These are phyloP conservation scores for Peromyscus leucopus DNA, from an alignment of 2,113 vertebrate species.

Conservation along the genomic window DNA sequence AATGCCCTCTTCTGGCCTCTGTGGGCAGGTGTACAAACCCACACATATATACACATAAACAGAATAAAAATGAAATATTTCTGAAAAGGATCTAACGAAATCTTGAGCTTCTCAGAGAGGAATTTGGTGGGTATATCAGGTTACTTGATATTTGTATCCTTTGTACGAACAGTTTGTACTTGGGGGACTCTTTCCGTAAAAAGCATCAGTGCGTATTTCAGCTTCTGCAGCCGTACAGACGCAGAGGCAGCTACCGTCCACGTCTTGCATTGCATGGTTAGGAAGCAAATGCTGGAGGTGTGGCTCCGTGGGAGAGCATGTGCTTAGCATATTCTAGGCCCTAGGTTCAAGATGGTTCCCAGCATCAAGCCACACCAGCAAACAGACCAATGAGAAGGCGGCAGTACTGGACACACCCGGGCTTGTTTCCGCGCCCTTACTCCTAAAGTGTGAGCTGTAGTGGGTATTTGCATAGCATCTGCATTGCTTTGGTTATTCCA, in stretches of 20 bases:
- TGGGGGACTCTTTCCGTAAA: background rate
- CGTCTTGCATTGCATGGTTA: accelerated
- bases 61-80: background rate
- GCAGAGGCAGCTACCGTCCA: background rate
- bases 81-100: background rate
- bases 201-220: background rate
- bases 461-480: background rate
- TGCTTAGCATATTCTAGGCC: background rate
- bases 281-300: background rate
- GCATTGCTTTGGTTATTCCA: background rate
- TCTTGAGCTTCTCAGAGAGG: constrained; percentile 8
- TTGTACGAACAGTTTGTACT: background rate
- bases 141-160: background rate
- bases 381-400: background rate
- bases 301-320: background rate
- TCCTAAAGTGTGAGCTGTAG: background rate
- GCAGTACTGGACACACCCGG: background rate
- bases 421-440: background rate
- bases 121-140: background rate
- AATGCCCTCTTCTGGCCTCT: background rate
- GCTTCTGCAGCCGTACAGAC: background rate
- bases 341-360: background rate
- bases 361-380: background rate
- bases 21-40: background rate
- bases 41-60: background rate